Evolutionary conservation across 1,140 invertebrate species (phyloP).

Genomic region (Sycophila sp.): DNA sequence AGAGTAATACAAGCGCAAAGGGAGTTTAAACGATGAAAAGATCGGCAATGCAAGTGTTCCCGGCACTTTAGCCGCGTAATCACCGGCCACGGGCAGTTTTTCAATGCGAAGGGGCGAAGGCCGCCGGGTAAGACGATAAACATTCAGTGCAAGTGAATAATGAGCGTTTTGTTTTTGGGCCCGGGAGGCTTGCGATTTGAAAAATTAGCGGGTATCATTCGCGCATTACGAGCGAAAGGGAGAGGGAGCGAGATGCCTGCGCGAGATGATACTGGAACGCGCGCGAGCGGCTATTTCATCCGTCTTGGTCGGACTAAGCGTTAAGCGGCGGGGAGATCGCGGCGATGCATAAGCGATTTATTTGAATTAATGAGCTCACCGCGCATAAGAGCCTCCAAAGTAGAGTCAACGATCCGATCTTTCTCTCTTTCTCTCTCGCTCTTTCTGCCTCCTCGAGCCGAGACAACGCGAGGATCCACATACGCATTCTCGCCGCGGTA

Average conservation of each 20-base stretch:
- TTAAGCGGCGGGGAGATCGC: constrained; percentile 50
- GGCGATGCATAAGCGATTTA: constrained; percentile 61
- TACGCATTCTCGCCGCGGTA: background rate
- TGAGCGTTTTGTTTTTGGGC: constrained; percentile 32
- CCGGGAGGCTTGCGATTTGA: constrained; percentile 24
- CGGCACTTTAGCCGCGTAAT: constrained; percentile 18
- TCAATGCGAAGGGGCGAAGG: constrained; percentile 1
- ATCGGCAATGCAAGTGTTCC: background rate
- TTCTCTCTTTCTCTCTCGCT: constrained; percentile 1
- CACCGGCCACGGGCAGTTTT: background rate
- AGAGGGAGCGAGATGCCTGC: constrained; percentile 48
- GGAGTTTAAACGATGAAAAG: background rate
- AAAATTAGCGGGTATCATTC: constrained; percentile 38
- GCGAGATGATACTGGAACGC: constrained; percentile 29
- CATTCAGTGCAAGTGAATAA: constrained; percentile 31
- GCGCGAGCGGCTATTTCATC: constrained; percentile 50
- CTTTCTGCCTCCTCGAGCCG: background rate
- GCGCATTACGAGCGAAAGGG: constrained; percentile 30
- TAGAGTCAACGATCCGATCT: constrained; percentile 58
- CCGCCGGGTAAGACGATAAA: constrained; percentile 29
- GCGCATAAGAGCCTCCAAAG: constrained; percentile 33
- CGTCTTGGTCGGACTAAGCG: constrained; percentile 56
- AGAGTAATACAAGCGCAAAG: no score
- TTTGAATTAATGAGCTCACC: constrained; percentile 63
- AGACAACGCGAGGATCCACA: background rate